Evolutionary conservation across 2,888 invertebrate species (phyloP), one percentile per base, ranked within the genome.

Genomic region (Macrosoma leucophasiata): DNA sequence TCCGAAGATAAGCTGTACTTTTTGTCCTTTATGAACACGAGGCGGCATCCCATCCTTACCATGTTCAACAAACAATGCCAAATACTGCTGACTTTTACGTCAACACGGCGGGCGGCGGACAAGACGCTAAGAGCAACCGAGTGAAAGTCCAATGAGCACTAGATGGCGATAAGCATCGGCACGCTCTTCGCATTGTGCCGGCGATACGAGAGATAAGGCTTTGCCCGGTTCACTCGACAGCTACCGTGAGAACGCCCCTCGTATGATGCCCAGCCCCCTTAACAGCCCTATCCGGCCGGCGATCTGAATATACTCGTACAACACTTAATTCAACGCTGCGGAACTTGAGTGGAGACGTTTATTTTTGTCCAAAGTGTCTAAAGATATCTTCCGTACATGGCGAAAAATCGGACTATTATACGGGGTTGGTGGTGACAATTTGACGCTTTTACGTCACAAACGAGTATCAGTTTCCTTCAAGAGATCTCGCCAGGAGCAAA

Each of bases 201-300:
- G 69, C 67, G 77, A 78, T 81, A 73, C 64, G 61, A 61, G 59
- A 74, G 82, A 82, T 81, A 81, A 78, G 66, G 72, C 77, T 79
- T 75, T 79, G 74, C 71, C 76, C 59, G 60, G 57, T 63, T 67
- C 68, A 46, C 42, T 65, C 45, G 52, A 64, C 62, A 67, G 79
- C 81, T 75, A 75, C 81, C 77, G 81, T 81, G 78, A 76, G 81
- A 79, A 74, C 58, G 51, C 49, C n/a, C n/a, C 56, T 40, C 53
- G 52, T 60, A 58, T 60, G 58, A 64, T 58, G 54, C 63, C 60
- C 70, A 66, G 66, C 71, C 70, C 62, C 61, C 64, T 55, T 64
- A 70, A 69, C 63, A 70, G 63, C 46, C 52, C 46, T 45, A 49
- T 50, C 43, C 28, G 33, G 29, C 25, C 31, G 35, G 33, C 46